Evolutionary conservation across 2,797 vertebrate species (phyloP), one percentile per base, ranked within the genome.

Genomic region (Pangasius krempfi): DNA sequence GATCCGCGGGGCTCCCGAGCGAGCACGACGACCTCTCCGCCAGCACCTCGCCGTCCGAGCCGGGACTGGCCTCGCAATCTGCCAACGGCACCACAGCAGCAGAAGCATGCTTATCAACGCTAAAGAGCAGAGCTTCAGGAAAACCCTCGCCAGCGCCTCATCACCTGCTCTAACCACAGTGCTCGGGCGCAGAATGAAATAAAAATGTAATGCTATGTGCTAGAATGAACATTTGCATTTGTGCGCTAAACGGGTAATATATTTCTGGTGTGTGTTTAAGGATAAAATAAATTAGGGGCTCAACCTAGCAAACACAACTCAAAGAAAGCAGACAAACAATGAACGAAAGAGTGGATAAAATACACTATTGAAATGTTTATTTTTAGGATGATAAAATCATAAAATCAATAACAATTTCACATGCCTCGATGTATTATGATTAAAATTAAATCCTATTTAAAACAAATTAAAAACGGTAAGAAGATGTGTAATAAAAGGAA

Each of bases 61-160:
- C 97, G 13, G 98, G 98, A 94, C 98, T 99, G 93, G 98, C 97
- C 92, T 99, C 98, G 0, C 98, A 99, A 93, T 99, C 98, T 99
- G 90, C 52, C 79, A 75, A 83, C 22, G 37, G 52, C 14, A 86
- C 64, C 85, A 75, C 70, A 88, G 84, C 89, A 75, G 79, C 87
- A 87, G 85, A 86, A 87, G 72, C 76, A 88, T 80, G 78, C 80
- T 81, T 79, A 88, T 58, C 91, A 91, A 89, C 91, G 93, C 86
- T 44, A 16, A 40, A 73, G 5, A 73, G 7, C 33, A 33, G 0
- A 18, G 62, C 5, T 52, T 22, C 16, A 64, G 44, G 27, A 13
- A 52, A 68, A 68, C 6, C 1, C 9, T 56, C 30, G 18, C 9
- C 27, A 25, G 12, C 27, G 5, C 37, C 7, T 20, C 2, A 30